These are phyloP conservation scores for Colletes latitarsis DNA, from an alignment of 1,140 invertebrate species.

Conservation along the genomic window DNA sequence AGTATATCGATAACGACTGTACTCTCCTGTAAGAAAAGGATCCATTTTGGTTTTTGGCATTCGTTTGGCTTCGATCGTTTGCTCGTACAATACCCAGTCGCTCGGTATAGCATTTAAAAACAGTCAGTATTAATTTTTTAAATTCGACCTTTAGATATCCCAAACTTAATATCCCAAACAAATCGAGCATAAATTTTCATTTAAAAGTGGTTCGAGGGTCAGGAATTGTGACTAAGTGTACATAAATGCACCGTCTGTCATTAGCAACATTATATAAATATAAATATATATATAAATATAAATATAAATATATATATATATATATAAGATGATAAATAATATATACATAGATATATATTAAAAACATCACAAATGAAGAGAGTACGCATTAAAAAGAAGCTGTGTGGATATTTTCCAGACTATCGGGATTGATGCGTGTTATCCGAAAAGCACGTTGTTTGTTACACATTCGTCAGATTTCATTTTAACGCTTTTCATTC, in stretches of 20 bases:
- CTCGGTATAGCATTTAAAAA: not conserved
- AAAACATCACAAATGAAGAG: slow-evolving; percentile 60
- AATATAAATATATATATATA: slow-evolving; percentile 63
- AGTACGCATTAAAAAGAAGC: slow-evolving; percentile 54
- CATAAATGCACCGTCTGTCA: slow-evolving; percentile 79
- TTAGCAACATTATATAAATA: slow-evolving; percentile 74
- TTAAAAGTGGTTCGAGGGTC: slow-evolving; percentile 68
- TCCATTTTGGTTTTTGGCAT: slow-evolving; percentile 47
- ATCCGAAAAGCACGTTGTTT: slow-evolving; percentile 41
- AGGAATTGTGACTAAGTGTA: slow-evolving; percentile 77
- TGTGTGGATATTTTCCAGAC: slow-evolving; percentile 66
- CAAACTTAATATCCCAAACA: not conserved
- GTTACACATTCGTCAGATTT: slow-evolving; percentile 44
- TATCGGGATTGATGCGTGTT: slow-evolving; percentile 51
- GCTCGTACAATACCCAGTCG: slow-evolving; percentile 15
- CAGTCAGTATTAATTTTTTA: slow-evolving; percentile 13
- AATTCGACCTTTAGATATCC: not conserved
- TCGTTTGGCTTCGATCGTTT: slow-evolving; percentile 23
- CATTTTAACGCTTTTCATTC: slow-evolving; percentile 48
- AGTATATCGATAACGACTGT: slow-evolving; percentile 1
- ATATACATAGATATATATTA: slow-evolving; percentile 70
- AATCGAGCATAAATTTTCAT: slow-evolving; percentile 19
- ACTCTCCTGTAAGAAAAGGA: slow-evolving; percentile 1
- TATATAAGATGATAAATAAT: slow-evolving; percentile 62
- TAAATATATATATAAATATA: slow-evolving; percentile 66